Evolutionary conservation across 2,888 invertebrate species (phyloP).

Genomic region (Eledone cirrhosa): DNA sequence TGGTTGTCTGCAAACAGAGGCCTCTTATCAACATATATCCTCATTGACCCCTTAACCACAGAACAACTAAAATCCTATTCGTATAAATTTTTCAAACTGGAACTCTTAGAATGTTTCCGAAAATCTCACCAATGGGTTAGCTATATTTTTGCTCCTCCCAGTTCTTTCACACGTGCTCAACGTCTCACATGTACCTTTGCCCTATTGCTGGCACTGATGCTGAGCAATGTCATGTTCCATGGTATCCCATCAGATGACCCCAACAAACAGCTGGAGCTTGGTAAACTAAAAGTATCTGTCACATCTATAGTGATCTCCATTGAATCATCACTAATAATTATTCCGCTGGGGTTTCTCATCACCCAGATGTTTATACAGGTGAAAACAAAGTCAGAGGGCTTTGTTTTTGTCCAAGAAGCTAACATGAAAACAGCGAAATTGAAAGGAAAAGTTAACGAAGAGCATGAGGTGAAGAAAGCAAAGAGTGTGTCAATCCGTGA

Average conservation of each 20-base stretch:
- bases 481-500: no score
- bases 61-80: constrained; percentile 36
- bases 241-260: constrained; percentile 53
- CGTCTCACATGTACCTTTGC: constrained; percentile 59
- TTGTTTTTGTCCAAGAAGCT: no score
- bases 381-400: no score
- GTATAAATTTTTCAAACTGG: constrained; percentile 44
- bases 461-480: background rate
- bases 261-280: constrained; percentile 41
- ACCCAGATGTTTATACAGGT: constrained; percentile 43
- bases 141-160: constrained; percentile 52
- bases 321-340: constrained; percentile 50
- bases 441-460: background rate
- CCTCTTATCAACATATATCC: constrained; percentile 36
- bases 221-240: constrained; percentile 61
- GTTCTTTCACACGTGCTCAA: constrained; percentile 59
- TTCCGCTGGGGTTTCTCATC: constrained; percentile 53
- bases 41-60: constrained; percentile 40
- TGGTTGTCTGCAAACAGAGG: constrained; percentile 55
- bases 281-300: constrained; percentile 40
- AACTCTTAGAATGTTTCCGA: constrained; percentile 47
- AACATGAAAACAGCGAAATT: background rate
- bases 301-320: constrained; percentile 49
- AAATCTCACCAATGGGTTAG: constrained; percentile 63
- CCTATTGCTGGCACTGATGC: constrained; percentile 56